A percentile compares a stretch with the other conserved stretches of the same genome.
Evolutionary conservation across 2,113 vertebrate genomes (phyloP).

Genomic region (Poecile atricapillus): DNA sequence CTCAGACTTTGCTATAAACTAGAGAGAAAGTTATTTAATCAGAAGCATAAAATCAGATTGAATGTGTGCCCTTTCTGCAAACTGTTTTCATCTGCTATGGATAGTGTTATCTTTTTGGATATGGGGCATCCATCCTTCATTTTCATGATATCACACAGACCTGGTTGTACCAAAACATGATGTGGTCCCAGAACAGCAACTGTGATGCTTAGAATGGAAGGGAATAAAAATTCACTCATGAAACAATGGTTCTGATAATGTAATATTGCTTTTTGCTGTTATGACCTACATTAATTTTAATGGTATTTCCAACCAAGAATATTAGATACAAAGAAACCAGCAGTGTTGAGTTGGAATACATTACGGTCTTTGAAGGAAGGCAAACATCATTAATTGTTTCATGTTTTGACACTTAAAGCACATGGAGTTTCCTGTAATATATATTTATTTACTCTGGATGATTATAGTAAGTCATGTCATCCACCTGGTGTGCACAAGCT

Average conservation of each 20-base stretch:
- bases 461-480: neutral
- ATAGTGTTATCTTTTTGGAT: neutral
- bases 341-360: neutral
- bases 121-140: neutral
- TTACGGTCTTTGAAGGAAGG: neutral
- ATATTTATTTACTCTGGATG: neutral
- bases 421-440: neutral
- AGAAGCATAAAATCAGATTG: neutral
- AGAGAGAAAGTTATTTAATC: neutral
- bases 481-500: neutral
- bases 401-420: conserved; percentile 6
- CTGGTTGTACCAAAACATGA: neutral
- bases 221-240: neutral
- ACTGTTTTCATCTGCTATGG: neutral
- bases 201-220: neutral
- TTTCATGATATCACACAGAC: neutral
- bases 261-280: neutral
- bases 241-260: neutral
- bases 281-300: neutral
- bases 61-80: neutral
- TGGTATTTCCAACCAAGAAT: neutral
- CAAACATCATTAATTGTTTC: neutral
- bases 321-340: neutral
- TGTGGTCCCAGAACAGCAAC: neutral
- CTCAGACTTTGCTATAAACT: neutral